Evolutionary conservation across 2,888 invertebrate genomes (phyloP), one percentile per base, ranked within the genome.

Genomic region (Pseudeuparius sepicola): DNA sequence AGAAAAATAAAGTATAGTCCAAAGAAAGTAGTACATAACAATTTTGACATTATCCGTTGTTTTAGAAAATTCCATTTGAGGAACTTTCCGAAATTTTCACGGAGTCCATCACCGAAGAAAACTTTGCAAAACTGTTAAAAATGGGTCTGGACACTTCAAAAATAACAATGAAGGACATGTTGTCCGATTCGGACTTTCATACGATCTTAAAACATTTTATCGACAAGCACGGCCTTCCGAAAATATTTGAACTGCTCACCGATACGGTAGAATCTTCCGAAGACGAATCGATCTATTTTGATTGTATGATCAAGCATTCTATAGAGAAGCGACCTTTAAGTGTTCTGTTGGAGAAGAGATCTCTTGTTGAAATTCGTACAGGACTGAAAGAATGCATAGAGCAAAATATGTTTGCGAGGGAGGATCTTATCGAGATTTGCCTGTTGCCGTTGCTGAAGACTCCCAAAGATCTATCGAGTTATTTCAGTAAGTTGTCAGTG

Each of bases 391-490:
- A 42, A 7, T 39, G 34, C 11, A 39, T 50, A 15, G 31, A 40
- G 12, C 41, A 44, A 4, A 39, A 38, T n/a, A 29, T 30, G 4
- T 45, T 41, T 34, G 38, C 24, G 9, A 45, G 37, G 34, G 33
- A 42, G 23, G 45, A 49, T 4, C 18, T 52, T 9, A 5, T 50
- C 3, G 40, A 44, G 11, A 37, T 33, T 4, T 49, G 48, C 27
- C 34, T 50, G 7, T 13, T 48, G 14, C 47, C 49, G 16, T 39
- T 46, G n/a, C 35, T 51, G 30, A 43, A 16, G 23, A n/a, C n/a
- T n/a, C n/a, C n/a, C n/a, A n/a, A n/a, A n/a, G n/a, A n/a, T n/a
- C 37, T 51, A 16, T 36, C 28, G 10, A 17, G 35, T n/a, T 46
- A 45, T 26, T 42, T 49, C 23, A 41, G 44, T 31, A 34, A 24